Evolutionary conservation across 1,140 invertebrate genomes (phyloP).

Genomic region (Micrasema minimum): DNA sequence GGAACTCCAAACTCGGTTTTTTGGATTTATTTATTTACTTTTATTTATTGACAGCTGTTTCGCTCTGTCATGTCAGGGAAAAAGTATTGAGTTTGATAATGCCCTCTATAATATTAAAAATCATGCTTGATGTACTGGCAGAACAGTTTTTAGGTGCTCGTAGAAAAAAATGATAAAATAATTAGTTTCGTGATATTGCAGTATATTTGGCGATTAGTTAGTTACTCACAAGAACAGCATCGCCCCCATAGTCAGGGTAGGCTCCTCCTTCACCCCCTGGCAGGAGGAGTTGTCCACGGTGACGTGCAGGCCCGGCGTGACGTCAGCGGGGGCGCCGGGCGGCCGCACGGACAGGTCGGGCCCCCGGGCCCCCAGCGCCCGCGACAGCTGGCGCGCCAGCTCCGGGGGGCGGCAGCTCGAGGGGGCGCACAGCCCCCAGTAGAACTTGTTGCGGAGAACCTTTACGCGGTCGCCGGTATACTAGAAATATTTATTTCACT

Average conservation of each 20-base stretch:
- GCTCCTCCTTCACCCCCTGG: background rate
- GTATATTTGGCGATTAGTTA: too few relatives aligned
- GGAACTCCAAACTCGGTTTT: too few relatives aligned
- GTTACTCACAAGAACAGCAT: constrained; percentile 32
- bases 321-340: background rate
- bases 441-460: background rate
- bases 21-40: too few relatives aligned
- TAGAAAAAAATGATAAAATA: too few relatives aligned
- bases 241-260: background rate
- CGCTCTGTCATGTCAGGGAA: too few relatives aligned
- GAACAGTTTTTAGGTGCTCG: too few relatives aligned
- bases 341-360: background rate
- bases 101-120: too few relatives aligned
- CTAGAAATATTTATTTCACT: background rate
- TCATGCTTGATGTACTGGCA: too few relatives aligned
- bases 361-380: background rate
- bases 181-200: too few relatives aligned
- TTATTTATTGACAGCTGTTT: too few relatives aligned
- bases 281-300: background rate
- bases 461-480: background rate
- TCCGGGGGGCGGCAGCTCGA: constrained; percentile 9
- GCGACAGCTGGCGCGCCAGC: background rate
- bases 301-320: background rate
- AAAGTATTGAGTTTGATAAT: too few relatives aligned
- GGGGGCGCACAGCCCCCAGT: constrained; percentile 33